These are phyloP conservation scores for Anarhynchus alexandrinus DNA, from an alignment of 2,113 vertebrate genomes.

Conservation along the genomic window DNA sequence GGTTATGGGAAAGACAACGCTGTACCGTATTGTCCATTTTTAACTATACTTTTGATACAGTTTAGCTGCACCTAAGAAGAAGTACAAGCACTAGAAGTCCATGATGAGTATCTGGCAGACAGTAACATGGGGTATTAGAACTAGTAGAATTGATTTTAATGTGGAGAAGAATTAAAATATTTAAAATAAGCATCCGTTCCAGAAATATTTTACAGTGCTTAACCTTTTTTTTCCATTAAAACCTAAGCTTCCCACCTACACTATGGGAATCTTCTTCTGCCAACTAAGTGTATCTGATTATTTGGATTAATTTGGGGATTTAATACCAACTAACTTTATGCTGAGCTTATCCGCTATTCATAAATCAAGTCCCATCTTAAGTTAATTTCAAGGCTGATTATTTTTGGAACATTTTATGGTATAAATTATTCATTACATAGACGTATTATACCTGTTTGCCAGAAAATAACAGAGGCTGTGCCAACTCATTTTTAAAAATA, in stretches of 20 bases:
- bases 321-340: neutral
- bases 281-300: neutral
- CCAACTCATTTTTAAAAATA: constrained; percentile 18
- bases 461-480: constrained; percentile 4
- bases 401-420: constrained; percentile 17
- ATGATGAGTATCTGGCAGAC: neutral
- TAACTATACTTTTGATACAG: neutral
- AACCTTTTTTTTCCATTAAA: neutral
- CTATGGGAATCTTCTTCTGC: neutral
- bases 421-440: constrained; percentile 45
- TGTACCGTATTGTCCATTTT: neutral
- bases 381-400: constrained; percentile 56
- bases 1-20: neutral
- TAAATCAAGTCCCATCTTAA: constrained; percentile 39
- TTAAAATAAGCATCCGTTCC: neutral
- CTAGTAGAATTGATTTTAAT: neutral
- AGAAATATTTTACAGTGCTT: neutral
- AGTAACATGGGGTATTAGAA: neutral
- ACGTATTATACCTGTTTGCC: neutral
- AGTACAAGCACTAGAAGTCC: neutral
- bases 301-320: constrained; percentile 27
- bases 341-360: neutral
- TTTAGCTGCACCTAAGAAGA: neutral
- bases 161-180: neutral
- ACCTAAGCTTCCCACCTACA: neutral